These are phyloP conservation scores for Grapholita molesta DNA, from an alignment of 1,140 invertebrate genomes.

Conservation along the genomic window DNA sequence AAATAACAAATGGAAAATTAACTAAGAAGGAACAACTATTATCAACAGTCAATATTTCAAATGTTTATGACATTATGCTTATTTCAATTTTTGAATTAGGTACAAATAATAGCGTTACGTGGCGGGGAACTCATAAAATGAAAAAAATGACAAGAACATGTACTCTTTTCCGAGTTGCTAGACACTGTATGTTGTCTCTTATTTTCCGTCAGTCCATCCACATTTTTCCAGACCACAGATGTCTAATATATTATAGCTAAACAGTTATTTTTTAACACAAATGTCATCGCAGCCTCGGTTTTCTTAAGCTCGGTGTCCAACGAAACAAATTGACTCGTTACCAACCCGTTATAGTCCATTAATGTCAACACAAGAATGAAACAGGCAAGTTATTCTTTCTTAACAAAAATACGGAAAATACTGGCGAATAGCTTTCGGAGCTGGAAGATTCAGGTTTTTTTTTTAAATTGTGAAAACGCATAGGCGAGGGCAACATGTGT, in stretches of 20 bases:
- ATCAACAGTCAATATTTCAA: no score
- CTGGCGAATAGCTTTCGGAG: background rate
- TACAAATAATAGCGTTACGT: no score
- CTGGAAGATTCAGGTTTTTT: background rate
- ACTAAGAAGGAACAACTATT: no score
- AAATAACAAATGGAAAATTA: no score
- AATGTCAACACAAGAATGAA: slow-evolving; percentile 15
- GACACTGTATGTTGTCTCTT: background rate
- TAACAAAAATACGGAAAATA: background rate
- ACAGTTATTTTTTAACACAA: background rate
- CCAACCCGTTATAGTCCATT: slow-evolving; percentile 8
- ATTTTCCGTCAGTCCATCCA: background rate
- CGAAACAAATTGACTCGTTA: background rate
- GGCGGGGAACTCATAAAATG: background rate
- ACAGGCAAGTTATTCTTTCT: background rate
- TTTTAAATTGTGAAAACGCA: background rate
- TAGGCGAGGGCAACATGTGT: no score
- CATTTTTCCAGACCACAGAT: background rate
- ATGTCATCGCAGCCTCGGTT: background rate
- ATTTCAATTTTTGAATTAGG: no score
- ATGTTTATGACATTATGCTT: no score
- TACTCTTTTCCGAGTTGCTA: background rate
- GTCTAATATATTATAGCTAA: background rate
- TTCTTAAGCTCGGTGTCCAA: background rate
- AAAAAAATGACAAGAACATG: background rate